Percentiles rank a stretch among this genome's conserved stretches.
phyloP scores from a whole-genome alignment of 2,888 invertebrate species.

The Acrobasis repandana region DNA sequence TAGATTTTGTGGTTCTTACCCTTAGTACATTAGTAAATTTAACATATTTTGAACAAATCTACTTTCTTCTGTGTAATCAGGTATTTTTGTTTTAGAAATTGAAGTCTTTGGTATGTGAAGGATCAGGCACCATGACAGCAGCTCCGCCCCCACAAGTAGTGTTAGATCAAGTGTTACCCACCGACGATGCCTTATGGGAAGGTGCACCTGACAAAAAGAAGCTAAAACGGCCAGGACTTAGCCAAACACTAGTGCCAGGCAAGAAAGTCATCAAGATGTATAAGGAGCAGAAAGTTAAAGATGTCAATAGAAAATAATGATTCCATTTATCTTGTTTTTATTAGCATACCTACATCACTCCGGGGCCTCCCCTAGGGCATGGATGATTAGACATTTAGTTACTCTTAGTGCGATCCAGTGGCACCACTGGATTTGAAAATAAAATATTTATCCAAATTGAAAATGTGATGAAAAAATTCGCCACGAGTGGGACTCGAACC shows the following conservation, averaged over 20 bases:
- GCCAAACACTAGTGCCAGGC: slow-evolving; percentile 89
- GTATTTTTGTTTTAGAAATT: slow-evolving; percentile 57
- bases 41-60: no score
- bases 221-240: slow-evolving; percentile 90
- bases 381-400: no score
- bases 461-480: no score
- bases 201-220: slow-evolving; percentile 80
- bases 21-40: no score
- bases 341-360: background rate
- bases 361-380: background rate
- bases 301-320: slow-evolving; percentile 52
- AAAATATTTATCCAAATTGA: no score
- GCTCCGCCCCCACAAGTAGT: slow-evolving; percentile 56
- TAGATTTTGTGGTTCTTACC: no score
- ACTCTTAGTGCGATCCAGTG: no score
- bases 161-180: slow-evolving; percentile 48
- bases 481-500: no score
- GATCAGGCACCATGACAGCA: slow-evolving; percentile 63
- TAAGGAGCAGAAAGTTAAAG: slow-evolving; percentile 84
- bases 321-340: background rate
- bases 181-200: slow-evolving; percentile 75
- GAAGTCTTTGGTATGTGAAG: slow-evolving; percentile 70
- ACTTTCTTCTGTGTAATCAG: background rate
- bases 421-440: no score
- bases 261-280: slow-evolving; percentile 93